Base-by-base conservation (phyloP, 1,140 invertebrate species). In the Gonatopus flavifemur region DNA sequence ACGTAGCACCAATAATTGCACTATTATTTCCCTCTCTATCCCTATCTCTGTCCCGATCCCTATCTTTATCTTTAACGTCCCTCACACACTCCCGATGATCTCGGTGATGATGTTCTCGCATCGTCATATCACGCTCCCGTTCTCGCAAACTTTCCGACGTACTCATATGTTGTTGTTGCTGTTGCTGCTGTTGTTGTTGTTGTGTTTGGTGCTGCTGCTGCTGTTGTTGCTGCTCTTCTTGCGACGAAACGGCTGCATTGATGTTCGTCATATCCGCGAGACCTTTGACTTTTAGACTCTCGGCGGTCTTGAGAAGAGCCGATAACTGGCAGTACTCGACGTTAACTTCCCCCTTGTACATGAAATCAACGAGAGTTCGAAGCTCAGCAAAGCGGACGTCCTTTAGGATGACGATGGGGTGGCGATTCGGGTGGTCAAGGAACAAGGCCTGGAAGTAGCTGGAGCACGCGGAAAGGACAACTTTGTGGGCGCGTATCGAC, bases 311-410 rank as follows among this genome's bases (percentile, higher is more conserved):
- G 57, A 96, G 84, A 62, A 96, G 84, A 58, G 89, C 88, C 64
- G 89, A 89, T 66, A 96, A 82, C 79, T 94, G 90, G 79, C 90
- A 92, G 74, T 94, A 92, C 77, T 93, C 89, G 60, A 95, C 91
- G 84, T 92, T 94, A 57, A 95, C 92, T 79, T 95, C 93, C 62
- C 93, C 93, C 77, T 92, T 90, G 85, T 96, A 95, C 92, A 96
- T 96, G 85, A 94, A 95, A 82, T 94, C 90, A 71, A 95, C 88
- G 69, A 96, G 86, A 59, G 90, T 93, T 73, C 90, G 85, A 72
- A 95, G 84, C 79, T 94, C 91, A 63, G 86, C 81, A 79, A 92
- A 92, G 68, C 89, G 86, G 66, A 94, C 91, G 88, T 94, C 93
- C 79, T 94, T 93, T 55, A 95, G 84, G 70, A 95, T 94, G 71